phyloP scores from a whole-genome alignment of 2,113 vertebrate genomes.

The Sisor rabdophorus region DNA sequence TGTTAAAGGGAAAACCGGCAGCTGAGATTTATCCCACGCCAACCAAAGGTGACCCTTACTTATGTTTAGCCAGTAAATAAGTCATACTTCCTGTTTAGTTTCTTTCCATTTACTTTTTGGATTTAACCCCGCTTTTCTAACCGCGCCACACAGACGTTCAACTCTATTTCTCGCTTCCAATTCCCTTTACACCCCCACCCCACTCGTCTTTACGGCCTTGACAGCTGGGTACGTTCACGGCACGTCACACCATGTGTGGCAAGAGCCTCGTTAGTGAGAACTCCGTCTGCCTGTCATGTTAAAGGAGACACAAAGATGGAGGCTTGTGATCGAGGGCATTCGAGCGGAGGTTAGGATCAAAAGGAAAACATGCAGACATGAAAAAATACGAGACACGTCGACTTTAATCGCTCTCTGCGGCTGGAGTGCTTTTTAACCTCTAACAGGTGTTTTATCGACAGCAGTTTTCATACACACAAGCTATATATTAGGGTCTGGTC shows the following conservation, averaged over 20 bases:
- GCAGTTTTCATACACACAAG: neutral
- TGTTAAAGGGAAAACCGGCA: constrained; percentile 14
- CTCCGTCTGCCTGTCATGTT: constrained; percentile 34
- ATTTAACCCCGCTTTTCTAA: constrained; percentile 25
- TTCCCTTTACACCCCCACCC: neutral
- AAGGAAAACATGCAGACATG: constrained; percentile 3
- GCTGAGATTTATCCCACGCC: neutral
- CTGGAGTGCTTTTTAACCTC: neutral
- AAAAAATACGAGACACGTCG: constrained; percentile 35
- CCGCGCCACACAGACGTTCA: neutral
- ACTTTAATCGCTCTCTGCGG: constrained; percentile 60
- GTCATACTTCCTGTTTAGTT: constrained; percentile 10
- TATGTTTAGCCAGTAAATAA: constrained; percentile 12
- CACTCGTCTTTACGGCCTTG: constrained; percentile 5
- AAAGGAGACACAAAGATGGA: constrained; percentile 16
- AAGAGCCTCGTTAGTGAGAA: constrained; percentile 12
- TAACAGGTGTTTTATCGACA: constrained; percentile 5
- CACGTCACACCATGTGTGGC: constrained; percentile 17
- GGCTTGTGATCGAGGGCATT: neutral
- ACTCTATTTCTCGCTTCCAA: neutral
- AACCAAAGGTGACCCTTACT: constrained; percentile 27
- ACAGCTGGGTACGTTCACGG: constrained; percentile 22
- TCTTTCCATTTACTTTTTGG: neutral
- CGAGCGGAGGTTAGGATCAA: constrained; percentile 48
- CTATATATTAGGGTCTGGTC: too few relatives aligned